These are phyloP conservation scores for Furnarius figulus DNA, from an alignment of 2,113 vertebrate genomes.

Conservation along the genomic window DNA sequence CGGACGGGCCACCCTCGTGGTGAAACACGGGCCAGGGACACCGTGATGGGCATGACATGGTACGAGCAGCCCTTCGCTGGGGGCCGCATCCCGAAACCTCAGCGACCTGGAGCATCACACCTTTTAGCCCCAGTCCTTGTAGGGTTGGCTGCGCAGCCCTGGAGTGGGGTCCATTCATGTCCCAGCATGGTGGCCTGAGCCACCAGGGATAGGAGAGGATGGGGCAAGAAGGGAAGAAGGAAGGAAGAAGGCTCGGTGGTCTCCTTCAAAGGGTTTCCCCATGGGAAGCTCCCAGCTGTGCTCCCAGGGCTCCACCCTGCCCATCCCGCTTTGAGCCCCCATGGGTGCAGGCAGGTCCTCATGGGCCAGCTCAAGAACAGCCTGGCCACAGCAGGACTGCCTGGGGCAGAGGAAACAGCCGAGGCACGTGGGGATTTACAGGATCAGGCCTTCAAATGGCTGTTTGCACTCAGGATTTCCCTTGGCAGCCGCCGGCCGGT, in stretches of 20 bases:
- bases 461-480: conserved; percentile 55
- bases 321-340: background rate
- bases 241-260: background rate
- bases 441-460: conserved; percentile 1
- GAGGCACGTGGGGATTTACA: background rate
- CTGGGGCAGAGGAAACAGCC: background rate
- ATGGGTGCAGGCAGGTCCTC: background rate
- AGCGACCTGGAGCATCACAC: accelerated
- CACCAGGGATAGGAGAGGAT: background rate
- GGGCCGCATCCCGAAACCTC: background rate
- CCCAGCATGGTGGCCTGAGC: accelerated
- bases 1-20: accelerated
- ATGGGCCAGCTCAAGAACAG: background rate
- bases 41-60: accelerated
- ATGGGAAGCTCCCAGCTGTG: background rate
- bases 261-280: background rate
- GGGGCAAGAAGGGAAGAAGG: accelerated
- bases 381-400: background rate
- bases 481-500: conserved; percentile 34
- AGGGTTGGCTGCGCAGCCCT: background rate
- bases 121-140: accelerated
- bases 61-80: accelerated
- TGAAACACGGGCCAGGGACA: accelerated
- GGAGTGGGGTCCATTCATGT: accelerated
- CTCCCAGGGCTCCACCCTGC: background rate